Base-by-base conservation (phyloP, 2,797 vertebrate genomes). In the Anguilla megastoma region DNA sequence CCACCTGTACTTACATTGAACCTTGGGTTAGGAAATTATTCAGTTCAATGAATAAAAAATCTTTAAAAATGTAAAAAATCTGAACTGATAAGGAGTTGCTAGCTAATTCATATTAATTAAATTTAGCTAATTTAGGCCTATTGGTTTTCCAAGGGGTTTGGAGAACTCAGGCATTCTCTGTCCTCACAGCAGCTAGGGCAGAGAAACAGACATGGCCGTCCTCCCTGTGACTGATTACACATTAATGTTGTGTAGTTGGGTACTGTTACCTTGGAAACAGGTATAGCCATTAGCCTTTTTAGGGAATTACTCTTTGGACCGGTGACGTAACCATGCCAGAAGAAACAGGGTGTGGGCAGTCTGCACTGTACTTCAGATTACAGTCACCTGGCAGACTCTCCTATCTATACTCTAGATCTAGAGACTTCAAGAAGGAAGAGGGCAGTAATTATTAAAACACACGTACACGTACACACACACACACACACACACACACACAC, bases 221-320 rank as follows among this genome's bases (percentile, higher is more conserved):
- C 92, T 90, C 92, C 93, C 93, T 93, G 93, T 93, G 95, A 92
- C 92, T 91, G 84, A 94, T 95, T 92, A 94, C 92, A 92, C 93
- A 95, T 96, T 93, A 93, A 95, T 95, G 93, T 88, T 76, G 84
- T 89, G 5, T 56, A 89, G 87, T 27, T 66, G 58, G 92, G 88
- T 95, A 93, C 89, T 87, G 87, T 96, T 96, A 96, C 96, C 91
- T 88, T 87, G 90, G 94, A 91, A 93, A 92, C 91, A 88, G 94
- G 95, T 96, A 95, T 96, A 95, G 94, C 93, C 95, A 96, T 96
- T 92, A 93, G 85, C 92, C 91, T 95, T 74, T 95, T 96, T 96
- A 93, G 93, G 93, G 95, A 95, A 97, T 95, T 95, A 94, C 90
- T 88, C 82, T 30, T 71, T 60, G 88, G 90, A 76, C 92, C 76